Percentiles rank a stretch among this genome's conserved stretches.
Evolutionary conservation across 53 echinoderm and acorn worm genomes (phyloP).

Genomic region (Astropecten irregularis): DNA sequence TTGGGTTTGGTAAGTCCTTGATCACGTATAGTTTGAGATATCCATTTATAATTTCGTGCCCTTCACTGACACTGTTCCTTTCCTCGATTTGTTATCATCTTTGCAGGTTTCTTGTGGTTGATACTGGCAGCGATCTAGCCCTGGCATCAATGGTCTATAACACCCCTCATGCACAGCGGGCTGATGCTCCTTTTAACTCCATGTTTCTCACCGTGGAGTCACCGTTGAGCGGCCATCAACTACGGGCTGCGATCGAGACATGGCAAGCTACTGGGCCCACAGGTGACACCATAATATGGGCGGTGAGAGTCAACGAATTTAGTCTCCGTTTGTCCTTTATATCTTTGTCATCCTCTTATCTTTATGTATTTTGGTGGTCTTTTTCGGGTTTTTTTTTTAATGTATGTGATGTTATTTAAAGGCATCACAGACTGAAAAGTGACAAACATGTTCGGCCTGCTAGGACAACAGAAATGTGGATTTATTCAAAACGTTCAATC

Average conservation of each 20-base stretch:
- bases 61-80: no score
- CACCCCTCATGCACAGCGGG: background rate
- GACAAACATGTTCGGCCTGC: no score
- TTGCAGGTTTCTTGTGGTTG: slow-evolving; percentile 34
- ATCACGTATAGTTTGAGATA: no score
- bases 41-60: no score
- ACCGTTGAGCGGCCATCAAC: slow-evolving; percentile 2
- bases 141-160: background rate
- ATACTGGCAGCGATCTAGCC: slow-evolving; percentile 13
- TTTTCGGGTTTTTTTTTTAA: no score
- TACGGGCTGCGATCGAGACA: slow-evolving; percentile 1
- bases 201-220: slow-evolving; percentile 19
- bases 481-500: no score
- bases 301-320: slow-evolving; percentile 36
- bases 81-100: no score
- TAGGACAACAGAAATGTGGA: no score
- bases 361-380: background rate
- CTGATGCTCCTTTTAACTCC: slow-evolving; percentile 54
- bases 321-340: background rate
- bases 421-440: no score
- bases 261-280: slow-evolving; percentile 17
- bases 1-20: no score
- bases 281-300: slow-evolving; percentile 29
- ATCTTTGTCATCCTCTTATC: background rate
- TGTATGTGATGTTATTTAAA: no score